Percentiles rank a stretch among this genome's conserved stretches.
These are phyloP conservation scores for Falco biarmicus DNA, from an alignment of 2,797 vertebrate species.

Conservation along the genomic window DNA sequence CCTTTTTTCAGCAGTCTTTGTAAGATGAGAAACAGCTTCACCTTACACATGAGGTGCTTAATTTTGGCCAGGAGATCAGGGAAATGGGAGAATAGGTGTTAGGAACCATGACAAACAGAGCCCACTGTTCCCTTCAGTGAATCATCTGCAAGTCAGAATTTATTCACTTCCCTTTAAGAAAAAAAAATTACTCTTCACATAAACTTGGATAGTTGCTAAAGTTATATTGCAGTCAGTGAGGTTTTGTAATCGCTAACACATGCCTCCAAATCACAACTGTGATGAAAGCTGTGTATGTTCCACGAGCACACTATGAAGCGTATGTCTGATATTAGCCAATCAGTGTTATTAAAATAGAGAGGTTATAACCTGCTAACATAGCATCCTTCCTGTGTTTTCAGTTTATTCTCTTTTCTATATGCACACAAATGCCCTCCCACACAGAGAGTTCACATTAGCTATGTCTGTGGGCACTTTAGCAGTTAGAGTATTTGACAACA, in stretches of 20 bases:
- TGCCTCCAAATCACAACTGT: not conserved
- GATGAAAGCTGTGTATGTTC: not conserved
- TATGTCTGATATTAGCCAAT: not conserved
- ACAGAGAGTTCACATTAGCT: not conserved
- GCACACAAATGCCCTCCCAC: not conserved
- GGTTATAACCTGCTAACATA: not conserved
- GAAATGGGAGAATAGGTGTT: not conserved
- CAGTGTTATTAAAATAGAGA: constrained; percentile 28
- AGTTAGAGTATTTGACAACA: constrained; percentile 6
- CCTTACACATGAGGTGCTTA: not conserved
- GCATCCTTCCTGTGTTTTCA: constrained; percentile 1
- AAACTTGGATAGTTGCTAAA: not conserved
- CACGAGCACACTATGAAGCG: not conserved
- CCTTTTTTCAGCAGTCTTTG: not conserved
- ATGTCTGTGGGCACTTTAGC: not conserved
- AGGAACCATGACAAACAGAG: not conserved
- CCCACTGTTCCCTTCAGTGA: not conserved
- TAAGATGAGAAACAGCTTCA: not conserved
- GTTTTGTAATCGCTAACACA: not conserved
- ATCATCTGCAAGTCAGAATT: not conserved
- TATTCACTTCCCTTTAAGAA: not conserved
- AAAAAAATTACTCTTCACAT: not conserved
- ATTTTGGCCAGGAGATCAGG: not conserved
- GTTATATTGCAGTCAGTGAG: not conserved
- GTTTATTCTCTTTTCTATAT: not conserved